phyloP scores from a whole-genome alignment of 1,140 invertebrate genomes.

The Paracyclopina nana region DNA sequence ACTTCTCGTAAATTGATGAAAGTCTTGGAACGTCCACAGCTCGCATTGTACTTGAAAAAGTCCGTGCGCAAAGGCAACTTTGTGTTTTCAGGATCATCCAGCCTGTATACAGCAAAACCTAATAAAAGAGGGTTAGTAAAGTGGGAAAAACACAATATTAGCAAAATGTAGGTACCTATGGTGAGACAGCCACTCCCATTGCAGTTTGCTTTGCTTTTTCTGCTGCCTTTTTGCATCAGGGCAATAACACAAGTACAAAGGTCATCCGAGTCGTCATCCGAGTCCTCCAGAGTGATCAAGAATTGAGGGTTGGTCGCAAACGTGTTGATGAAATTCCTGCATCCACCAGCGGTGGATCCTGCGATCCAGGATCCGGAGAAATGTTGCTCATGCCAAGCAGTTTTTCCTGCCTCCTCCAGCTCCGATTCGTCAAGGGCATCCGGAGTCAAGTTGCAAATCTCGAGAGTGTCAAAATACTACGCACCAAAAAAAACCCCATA shows the following conservation, averaged over 20 bases:
- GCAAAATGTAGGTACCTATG: conserved; percentile 2
- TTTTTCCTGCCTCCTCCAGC: conserved; percentile 63
- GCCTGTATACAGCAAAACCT: conserved; percentile 9
- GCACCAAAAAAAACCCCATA: too few relatives aligned
- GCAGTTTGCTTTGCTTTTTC: too few relatives aligned
- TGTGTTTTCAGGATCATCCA: background rate
- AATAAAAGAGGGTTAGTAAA: background rate
- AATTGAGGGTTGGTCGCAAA: conserved; percentile 96
- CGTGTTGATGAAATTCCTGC: conserved; percentile 84
- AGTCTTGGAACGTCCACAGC: conserved; percentile 67
- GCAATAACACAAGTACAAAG: conserved; percentile 84
- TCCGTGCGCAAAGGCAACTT: conserved; percentile 51
- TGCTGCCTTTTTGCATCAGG: conserved; percentile 38
- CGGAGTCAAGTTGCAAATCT: conserved; percentile 90
- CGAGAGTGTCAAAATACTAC: conserved; percentile 33
- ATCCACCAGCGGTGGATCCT: conserved; percentile 81
- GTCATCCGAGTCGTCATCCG: conserved; percentile 62
- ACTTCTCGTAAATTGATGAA: conserved; percentile 95
- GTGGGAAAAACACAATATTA: background rate
- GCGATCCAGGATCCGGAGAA: conserved; percentile 83
- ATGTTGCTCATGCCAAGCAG: too few relatives aligned
- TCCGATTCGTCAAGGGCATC: conserved; percentile 67
- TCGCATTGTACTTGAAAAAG: conserved; percentile 92
- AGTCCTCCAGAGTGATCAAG: conserved; percentile 50
- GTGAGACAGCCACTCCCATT: conserved; percentile 13